Evolutionary conservation across 2,888 invertebrate genomes (phyloP).

Genomic region (Eupithecia tripunctaria): DNA sequence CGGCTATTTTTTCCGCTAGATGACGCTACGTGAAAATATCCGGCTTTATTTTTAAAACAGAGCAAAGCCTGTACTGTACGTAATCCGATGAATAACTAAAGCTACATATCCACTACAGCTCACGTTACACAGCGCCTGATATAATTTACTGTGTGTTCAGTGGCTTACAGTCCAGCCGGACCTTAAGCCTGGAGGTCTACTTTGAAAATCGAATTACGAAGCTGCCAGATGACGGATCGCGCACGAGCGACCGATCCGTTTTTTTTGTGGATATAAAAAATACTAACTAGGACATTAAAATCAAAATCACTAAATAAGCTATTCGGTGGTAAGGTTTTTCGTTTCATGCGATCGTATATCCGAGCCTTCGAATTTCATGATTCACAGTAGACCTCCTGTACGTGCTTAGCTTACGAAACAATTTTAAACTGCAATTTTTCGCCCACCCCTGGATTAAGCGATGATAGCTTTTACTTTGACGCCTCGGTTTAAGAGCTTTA

Average conservation of each 20-base stretch:
- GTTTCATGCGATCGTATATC: constrained; percentile 39
- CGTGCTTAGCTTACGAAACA: constrained; percentile 58
- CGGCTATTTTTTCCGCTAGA: background rate
- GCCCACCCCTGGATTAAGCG: constrained; percentile 45
- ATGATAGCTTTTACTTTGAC: constrained; percentile 47
- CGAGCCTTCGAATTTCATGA: background rate
- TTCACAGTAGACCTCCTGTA: constrained; percentile 34
- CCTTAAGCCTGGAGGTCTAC: constrained; percentile 51
- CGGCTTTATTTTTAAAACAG: background rate
- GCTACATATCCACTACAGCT: background rate
- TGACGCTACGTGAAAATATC: background rate
- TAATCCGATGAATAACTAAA: constrained; percentile 6
- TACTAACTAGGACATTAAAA: background rate
- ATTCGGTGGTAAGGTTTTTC: background rate
- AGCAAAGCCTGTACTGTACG: background rate
- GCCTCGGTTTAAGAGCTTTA: constrained; percentile 30
- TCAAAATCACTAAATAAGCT: background rate
- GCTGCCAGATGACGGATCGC: background rate
- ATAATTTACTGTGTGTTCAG: constrained; percentile 52
- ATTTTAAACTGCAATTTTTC: constrained; percentile 57
- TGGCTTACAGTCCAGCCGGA: constrained; percentile 55
- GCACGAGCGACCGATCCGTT: background rate
- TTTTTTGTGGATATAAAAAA: background rate
- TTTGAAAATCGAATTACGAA: background rate
- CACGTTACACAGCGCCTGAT: constrained; percentile 13